phyloP scores from a whole-genome alignment of 2,888 invertebrate species.

The Slavum lentiscoides region DNA sequence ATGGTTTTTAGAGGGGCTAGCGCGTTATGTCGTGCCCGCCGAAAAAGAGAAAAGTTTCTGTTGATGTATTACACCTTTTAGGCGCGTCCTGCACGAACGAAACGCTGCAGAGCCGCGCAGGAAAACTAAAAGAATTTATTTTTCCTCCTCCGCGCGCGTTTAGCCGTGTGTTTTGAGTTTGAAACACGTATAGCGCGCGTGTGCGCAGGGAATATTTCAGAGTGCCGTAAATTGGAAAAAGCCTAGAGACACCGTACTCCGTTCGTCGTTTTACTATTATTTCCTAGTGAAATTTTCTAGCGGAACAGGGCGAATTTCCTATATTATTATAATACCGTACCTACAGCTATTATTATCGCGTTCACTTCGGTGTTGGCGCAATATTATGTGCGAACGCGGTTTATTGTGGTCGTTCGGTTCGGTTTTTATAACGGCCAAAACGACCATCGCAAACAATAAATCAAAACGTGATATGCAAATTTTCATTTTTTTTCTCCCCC shows the following conservation, averaged over 20 bases:
- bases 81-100: not conserved
- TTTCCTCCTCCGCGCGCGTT: not conserved
- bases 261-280: too few relatives aligned
- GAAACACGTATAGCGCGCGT: too few relatives aligned
- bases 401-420: not conserved
- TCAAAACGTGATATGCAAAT: conserved; percentile 7
- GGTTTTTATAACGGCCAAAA: not conserved
- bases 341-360: too few relatives aligned
- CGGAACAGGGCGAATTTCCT: too few relatives aligned
- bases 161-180: too few relatives aligned
- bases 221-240: too few relatives aligned
- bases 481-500: not conserved
- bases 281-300: too few relatives aligned
- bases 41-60: not conserved
- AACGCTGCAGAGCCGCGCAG: not conserved
- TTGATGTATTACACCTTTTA: conserved; percentile 42
- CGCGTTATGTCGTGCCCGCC: not conserved
- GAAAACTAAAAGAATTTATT: too few relatives aligned
- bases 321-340: too few relatives aligned
- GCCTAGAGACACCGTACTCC: too few relatives aligned
- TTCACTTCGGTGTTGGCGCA: not conserved
- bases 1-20: not conserved
- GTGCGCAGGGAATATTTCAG: too few relatives aligned
- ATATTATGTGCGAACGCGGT: not conserved
- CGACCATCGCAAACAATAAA: not conserved